A percentile compares a stretch with the other conserved stretches of the same genome.
Evolutionary conservation across 2,113 vertebrate genomes (phyloP).

Genomic region (Gulo gulo): DNA sequence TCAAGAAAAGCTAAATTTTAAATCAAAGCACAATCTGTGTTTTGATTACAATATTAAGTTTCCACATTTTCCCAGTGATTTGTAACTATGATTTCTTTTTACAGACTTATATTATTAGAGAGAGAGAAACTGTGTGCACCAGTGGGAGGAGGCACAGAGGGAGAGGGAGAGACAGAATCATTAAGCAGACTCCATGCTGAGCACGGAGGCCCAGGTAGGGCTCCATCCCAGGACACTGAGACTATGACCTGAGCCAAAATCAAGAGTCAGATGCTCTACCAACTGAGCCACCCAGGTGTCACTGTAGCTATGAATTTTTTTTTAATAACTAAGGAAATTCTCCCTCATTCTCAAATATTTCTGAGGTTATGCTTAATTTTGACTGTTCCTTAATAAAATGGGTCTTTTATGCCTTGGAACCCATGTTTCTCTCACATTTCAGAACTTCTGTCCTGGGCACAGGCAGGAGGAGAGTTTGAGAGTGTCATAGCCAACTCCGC

Average conservation of each 20-base stretch:
- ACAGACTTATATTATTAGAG: neutral
- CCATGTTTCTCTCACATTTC: neutral
- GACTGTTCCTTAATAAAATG: neutral
- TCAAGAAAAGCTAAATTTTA: neutral
- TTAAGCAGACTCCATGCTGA: neutral
- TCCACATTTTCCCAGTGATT: neutral
- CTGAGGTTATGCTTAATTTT: neutral
- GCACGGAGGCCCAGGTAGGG: neutral
- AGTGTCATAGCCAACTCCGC: neutral
- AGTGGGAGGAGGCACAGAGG: rapidly evolving
- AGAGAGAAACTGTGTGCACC: neutral
- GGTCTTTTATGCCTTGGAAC: neutral
- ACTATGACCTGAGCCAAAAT: neutral
- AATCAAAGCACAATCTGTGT: neutral
- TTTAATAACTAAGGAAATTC: neutral
- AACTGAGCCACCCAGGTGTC: neutral
- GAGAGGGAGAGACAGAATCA: neutral
- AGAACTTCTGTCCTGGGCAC: neutral
- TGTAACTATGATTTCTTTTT: too few species aligned
- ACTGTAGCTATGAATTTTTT: neutral
- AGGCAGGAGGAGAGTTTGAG: neutral
- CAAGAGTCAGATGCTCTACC: neutral
- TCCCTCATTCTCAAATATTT: neutral
- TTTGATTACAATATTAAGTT: neutral
- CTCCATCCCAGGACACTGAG: neutral